Base-by-base conservation (phyloP, 2,113 vertebrate genomes). In the Ondatra zibethicus region DNA sequence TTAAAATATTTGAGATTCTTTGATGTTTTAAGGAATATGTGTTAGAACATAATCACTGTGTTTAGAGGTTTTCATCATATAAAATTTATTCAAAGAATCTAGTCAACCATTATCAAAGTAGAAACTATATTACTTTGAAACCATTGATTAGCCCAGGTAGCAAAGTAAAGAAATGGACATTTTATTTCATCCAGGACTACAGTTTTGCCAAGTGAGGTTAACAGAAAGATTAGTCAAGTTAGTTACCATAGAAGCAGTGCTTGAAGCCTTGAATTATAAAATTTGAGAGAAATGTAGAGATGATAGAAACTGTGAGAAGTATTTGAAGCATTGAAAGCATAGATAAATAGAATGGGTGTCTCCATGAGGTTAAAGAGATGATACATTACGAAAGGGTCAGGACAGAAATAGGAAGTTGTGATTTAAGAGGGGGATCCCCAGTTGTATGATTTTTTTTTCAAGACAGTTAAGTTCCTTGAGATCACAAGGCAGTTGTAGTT, bases 251-350 rank as follows among this genome's bases (percentile, higher is more conserved):
- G 76, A 82, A 80, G 7, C 11, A 33, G 10, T 72, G 12, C 61
- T 96, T 95, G 29, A 94, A 94, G 61, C 68, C 7, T n/a, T 93
- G 3, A 80, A 61, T 96, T 63, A 94, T 91, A 78, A 96, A 92
- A 88, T 55, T 88, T 66, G 52, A 96, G 66, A 31, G 63, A 3
- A 45, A 93, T 88, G 5, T 88, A 25, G 17, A 89, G 2, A 87
- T 1, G n/a, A 58, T 8, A 84, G 45, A 89, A 92, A 89, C 65
- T 42, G 75, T 4, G 80, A 25, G 72, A 86, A 88, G 65, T 55
- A 27, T 75, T 68, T 89, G 25, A 65, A 96, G 78, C 31, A 82
- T 39, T 87, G 23, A 73, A 96, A 89, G 58, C 36, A 93, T 27
- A 65, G 39, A 70, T 76, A 88, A 90, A n/a, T 42, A 86, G 7